Evolutionary conservation across 2,113 vertebrate genomes (phyloP).

Genomic region (Bubalus kerabau): DNA sequence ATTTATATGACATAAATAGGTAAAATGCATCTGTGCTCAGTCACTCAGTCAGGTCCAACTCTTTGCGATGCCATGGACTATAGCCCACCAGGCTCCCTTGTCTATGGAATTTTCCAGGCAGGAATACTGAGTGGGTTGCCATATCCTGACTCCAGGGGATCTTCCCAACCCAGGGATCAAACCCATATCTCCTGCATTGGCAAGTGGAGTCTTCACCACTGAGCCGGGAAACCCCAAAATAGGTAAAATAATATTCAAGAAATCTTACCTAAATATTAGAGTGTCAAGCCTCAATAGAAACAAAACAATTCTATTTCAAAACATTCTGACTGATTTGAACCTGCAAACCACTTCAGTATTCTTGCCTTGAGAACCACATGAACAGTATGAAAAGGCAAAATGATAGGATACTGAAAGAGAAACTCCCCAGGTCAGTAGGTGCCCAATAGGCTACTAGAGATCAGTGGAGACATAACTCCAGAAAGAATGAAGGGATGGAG

Average conservation of each 20-base stretch:
- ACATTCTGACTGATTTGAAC: neutral
- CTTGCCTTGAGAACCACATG: too few species aligned
- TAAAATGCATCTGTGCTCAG: neutral
- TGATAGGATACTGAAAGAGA: too few species aligned
- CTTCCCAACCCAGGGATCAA: neutral
- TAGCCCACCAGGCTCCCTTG: neutral
- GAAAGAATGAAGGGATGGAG: too few species aligned
- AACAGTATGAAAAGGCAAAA: too few species aligned
- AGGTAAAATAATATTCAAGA: neutral
- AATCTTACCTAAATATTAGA: neutral
- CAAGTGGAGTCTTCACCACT: neutral
- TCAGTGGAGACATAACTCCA: too few species aligned
- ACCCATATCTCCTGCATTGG: neutral
- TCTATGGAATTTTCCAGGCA: neutral
- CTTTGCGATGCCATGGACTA: neutral
- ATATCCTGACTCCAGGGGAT: neutral
- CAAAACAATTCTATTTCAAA: neutral
- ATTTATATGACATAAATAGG: neutral
- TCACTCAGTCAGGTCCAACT: neutral
- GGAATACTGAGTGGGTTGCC: neutral
- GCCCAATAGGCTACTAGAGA: too few species aligned
- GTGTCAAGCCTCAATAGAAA: neutral
- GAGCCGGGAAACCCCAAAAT: neutral
- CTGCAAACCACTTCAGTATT: neutral
- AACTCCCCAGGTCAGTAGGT: too few species aligned